phyloP scores from a whole-genome alignment of 2,797 vertebrate species.

The Eptatretus atami region DNA sequence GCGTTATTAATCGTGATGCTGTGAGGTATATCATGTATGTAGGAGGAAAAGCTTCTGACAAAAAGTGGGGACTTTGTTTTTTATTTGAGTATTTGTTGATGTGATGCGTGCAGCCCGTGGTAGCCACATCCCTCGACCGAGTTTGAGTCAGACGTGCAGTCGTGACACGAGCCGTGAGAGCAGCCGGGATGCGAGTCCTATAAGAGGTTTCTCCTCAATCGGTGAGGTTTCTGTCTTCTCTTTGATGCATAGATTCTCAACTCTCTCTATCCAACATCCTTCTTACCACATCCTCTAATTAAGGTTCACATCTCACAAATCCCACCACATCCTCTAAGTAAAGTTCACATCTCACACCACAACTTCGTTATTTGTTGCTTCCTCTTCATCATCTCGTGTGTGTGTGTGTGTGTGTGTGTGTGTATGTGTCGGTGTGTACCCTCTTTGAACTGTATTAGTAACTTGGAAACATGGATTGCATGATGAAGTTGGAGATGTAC shows the following conservation, averaged over 20 bases:
- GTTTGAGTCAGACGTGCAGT: constrained; percentile 98
- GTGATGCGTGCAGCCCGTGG: constrained; percentile 28
- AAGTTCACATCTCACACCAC: neutral
- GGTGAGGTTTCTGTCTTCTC: constrained; percentile 23
- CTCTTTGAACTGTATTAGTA: no score
- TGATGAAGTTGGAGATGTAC: no score
- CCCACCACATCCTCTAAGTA: neutral
- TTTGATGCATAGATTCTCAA: neutral
- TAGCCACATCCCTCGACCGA: constrained; percentile 91
- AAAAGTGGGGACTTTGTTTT: constrained; percentile 29
- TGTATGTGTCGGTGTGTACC: neutral
- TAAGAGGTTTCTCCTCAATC: constrained; percentile 71
- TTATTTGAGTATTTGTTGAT: neutral
- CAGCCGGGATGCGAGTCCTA: constrained; percentile 86
- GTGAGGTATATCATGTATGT: constrained; percentile 19
- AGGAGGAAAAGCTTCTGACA: constrained; percentile 54
- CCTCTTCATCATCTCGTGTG: neutral
- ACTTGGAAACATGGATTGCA: no score
- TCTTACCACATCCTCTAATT: neutral
- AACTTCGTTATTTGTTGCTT: neutral
- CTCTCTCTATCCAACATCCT: constrained; percentile 5
- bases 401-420: neutral
- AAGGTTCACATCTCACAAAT: neutral
- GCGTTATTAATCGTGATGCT: constrained; percentile 6
- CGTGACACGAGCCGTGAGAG: constrained; percentile 92